phyloP scores from a whole-genome alignment of 2,888 invertebrate species.

The Cataglyphis altisquamis region DNA sequence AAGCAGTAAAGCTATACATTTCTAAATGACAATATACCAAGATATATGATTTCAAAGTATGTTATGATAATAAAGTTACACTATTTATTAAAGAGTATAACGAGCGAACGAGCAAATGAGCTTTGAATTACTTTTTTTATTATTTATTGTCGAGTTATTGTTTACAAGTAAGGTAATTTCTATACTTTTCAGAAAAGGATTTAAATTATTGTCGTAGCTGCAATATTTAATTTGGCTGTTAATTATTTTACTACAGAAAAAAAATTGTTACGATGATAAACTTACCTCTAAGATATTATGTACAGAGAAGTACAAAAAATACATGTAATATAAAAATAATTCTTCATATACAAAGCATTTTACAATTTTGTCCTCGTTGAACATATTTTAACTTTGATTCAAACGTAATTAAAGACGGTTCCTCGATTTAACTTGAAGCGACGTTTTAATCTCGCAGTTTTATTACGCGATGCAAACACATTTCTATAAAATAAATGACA shows the following conservation, averaged over 20 bases:
- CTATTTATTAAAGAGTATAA: not conserved
- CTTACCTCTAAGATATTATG: not conserved
- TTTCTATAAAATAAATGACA: conserved; percentile 53
- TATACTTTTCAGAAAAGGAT: not conserved
- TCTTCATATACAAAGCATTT: not conserved
- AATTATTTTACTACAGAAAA: not conserved
- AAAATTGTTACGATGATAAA: conserved; percentile 1
- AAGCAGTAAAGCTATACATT: conserved; percentile 45
- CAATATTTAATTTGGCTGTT: conserved; percentile 2
- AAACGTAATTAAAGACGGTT: conserved; percentile 42
- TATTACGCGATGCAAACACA: conserved; percentile 47
- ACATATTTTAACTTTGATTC: conserved; percentile 42
- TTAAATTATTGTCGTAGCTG: not conserved
- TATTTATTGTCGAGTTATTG: not conserved
- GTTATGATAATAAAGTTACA: not conserved
- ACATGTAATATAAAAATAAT: conserved; percentile 14
- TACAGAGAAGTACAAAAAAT: not conserved
- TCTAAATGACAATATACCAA: conserved; percentile 19
- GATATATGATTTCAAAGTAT: not conserved
- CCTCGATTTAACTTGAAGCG: conserved; percentile 35
- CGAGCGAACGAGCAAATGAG: not conserved
- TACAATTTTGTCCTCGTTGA: conserved; percentile 21
- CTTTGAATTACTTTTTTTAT: not conserved
- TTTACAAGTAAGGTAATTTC: not conserved
- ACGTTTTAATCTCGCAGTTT: conserved; percentile 53